Conservation (phyloP, 2,113 vertebrate genomes). For the Pangasianodon hypophthalmus region DNA sequence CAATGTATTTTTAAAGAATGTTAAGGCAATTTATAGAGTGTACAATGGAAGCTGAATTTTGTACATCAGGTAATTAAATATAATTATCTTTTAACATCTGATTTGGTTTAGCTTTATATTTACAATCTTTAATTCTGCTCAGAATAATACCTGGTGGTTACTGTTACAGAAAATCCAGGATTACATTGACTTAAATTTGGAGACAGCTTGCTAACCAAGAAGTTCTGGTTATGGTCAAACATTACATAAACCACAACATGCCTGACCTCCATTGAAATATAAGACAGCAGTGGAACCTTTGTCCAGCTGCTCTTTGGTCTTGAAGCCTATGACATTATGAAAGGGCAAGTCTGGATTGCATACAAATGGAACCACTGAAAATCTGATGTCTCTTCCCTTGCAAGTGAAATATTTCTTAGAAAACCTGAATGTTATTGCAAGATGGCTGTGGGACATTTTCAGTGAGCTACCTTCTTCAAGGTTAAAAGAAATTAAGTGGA, state of each 20-base stretch:
- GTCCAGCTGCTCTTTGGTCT: not conserved
- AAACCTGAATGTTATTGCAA: not conserved
- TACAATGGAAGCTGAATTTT: not conserved
- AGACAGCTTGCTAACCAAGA: not conserved
- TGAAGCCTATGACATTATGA: not conserved
- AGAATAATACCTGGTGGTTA: not conserved
- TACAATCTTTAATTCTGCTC: not conserved
- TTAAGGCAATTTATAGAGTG: not conserved
- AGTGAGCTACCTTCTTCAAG: conserved; percentile 22
- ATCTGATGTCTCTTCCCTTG: conserved; percentile 9
- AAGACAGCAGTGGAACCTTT: not conserved
- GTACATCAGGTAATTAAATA: not conserved
- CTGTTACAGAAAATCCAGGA: not conserved
- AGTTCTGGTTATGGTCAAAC: not conserved
- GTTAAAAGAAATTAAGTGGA: conserved; percentile 57
- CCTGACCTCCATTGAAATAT: not conserved
- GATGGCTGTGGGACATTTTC: conserved; percentile 13
- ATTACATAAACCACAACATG: not conserved
- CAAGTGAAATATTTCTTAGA: conserved; percentile 26
- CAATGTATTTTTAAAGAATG: not conserved
- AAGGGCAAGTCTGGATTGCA: not conserved
- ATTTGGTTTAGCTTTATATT: not conserved
- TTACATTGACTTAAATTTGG: not conserved
- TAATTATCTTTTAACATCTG: not conserved
- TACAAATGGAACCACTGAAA: conserved; percentile 5